Evolutionary conservation across 2,797 vertebrate genomes (phyloP).

Genomic region (Mico argentatus): DNA sequence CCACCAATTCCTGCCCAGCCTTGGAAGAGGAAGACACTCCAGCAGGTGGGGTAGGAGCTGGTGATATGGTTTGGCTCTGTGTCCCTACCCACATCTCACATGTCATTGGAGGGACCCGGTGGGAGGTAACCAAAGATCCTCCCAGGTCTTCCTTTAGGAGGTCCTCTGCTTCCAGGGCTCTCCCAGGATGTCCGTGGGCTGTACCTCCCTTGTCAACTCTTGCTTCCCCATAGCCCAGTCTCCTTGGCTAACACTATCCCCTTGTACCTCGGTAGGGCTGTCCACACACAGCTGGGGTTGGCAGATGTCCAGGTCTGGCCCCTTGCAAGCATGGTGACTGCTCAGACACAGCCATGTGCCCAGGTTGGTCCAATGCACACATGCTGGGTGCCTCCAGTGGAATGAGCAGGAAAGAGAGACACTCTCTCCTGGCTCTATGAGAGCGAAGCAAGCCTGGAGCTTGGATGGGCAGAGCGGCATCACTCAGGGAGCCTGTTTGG

Average conservation of each 20-base stretch:
- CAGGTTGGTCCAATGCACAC: neutral
- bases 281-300: neutral
- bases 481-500: too few relatives aligned
- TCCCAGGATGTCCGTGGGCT: neutral
- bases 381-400: neutral
- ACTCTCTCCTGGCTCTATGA: neutral
- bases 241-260: neutral
- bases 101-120: too few relatives aligned
- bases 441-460: neutral
- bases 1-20: neutral
- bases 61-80: too few relatives aligned
- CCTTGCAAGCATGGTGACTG: neutral
- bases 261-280: too few relatives aligned
- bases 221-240: neutral
- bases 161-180: neutral
- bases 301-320: neutral
- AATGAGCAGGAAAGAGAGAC: neutral
- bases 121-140: too few relatives aligned
- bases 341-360: neutral
- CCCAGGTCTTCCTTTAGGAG: neutral
- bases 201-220: neutral
- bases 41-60: too few relatives aligned
- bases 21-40: too few relatives aligned
- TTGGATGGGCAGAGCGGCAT: neutral
- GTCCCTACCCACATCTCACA: too few relatives aligned